Base-by-base conservation (phyloP, 2,113 vertebrate genomes). In the Larimichthys crocea region DNA sequence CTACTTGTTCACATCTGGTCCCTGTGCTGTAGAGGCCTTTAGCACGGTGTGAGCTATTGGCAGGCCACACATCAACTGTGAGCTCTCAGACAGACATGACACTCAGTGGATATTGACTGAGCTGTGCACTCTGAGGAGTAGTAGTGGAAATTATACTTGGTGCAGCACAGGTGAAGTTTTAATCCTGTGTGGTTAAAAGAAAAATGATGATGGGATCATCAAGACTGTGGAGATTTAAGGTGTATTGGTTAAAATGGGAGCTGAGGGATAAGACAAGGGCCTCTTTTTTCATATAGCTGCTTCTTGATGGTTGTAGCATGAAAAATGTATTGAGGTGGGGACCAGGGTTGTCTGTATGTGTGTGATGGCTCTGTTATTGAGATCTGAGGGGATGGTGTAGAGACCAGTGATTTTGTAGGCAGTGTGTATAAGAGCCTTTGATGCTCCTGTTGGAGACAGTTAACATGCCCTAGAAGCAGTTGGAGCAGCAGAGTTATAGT, bases 1-100 rank as follows among this genome's bases (percentile, higher is more conserved):
- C 74, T 62, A 64, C 73, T 77, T 69, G 81, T 87, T 79, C 83
- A 74, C 64, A 80, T 85, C 55, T 86, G 87, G 50, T 76, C 68
- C 76, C 65, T 44, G 19, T 29, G 78, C 76, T 64, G 57, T 62
- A 70, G 71, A 78, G 35, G 66, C 73, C 60, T 79, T 61, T 16
- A 42, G 67, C 63, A 55, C 11, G 3, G 49, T 6, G 60, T 3
- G 6, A 42, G 26, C n/a, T 52, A 50, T 79, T 67, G 60, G 62
- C 69, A 87, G 44, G 65, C 56, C 63, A 24, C 71, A 79, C 48
- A 22, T 76, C 56, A 60, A 50, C 42, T 62, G 35, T 26, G 49
- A 78, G 55, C 76, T 49, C 60, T 68, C 22, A 69, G 67, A 42
- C 60, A 24, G 6, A 31, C 31, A 20, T n/a, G 31, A 59, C 74